Conservation (phyloP, 2,797 vertebrate species). For the Sebastes taczanowskii region DNA sequence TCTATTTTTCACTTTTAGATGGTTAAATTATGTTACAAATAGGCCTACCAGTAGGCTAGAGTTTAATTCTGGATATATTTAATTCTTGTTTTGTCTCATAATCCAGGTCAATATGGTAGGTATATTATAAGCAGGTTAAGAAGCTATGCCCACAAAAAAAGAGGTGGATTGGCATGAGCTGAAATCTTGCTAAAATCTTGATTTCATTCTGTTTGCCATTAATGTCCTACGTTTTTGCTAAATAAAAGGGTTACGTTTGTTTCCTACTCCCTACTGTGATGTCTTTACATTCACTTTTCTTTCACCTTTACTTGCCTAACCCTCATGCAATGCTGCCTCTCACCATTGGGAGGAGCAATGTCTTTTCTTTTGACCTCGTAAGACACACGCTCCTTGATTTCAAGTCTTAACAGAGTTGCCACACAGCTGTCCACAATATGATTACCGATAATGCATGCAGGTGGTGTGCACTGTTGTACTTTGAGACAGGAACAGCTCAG, state of each 20-base stretch:
- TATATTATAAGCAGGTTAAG: too few relatives aligned
- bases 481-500: not conserved
- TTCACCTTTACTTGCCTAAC: conserved; percentile 1
- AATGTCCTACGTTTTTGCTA: not conserved
- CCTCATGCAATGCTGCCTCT: conserved; percentile 45
- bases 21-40: too few relatives aligned
- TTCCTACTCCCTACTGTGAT: not conserved
- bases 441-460: conserved; percentile 2
- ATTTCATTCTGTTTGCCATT: not conserved
- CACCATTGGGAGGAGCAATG: conserved; percentile 76
- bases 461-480: not conserved
- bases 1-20: too few relatives aligned
- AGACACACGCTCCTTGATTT: conserved; percentile 24
- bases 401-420: conserved; percentile 10
- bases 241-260: not conserved
- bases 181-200: too few relatives aligned
- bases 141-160: too few relatives aligned
- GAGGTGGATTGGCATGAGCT: too few relatives aligned
- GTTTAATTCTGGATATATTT: too few relatives aligned
- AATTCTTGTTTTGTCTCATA: too few relatives aligned
- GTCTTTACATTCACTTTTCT: conserved; percentile 6
- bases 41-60: too few relatives aligned
- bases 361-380: conserved; percentile 50
- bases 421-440: conserved; percentile 18
- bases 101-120: too few relatives aligned